These are phyloP conservation scores for Amiota mariae DNA, from an alignment of 2,888 invertebrate species.

Conservation along the genomic window DNA sequence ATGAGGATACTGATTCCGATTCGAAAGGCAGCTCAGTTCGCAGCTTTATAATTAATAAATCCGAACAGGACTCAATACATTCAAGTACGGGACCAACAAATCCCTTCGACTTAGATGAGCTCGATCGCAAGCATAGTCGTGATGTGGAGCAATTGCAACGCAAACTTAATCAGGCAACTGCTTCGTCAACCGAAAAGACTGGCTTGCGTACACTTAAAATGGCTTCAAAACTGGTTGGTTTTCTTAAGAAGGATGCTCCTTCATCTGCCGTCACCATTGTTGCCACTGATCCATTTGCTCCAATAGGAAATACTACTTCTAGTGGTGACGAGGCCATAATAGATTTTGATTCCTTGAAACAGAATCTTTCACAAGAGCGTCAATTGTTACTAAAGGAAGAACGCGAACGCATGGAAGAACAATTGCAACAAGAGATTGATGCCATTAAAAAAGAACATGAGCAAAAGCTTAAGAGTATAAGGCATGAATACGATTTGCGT, in stretches of 20 bases:
- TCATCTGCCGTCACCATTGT: background rate
- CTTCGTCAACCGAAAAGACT: slow-evolving; percentile 69
- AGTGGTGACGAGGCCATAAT: background rate
- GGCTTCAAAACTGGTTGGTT: slow-evolving; percentile 63
- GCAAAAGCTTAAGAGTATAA: slow-evolving; percentile 72
- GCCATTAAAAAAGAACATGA: slow-evolving; percentile 63
- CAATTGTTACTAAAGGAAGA: slow-evolving; percentile 74
- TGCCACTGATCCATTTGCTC: background rate
- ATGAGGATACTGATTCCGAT: slow-evolving; percentile 73
- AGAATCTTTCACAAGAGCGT: slow-evolving; percentile 72
- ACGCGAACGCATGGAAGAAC: slow-evolving; percentile 70
- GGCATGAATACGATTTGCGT: slow-evolving; percentile 69
- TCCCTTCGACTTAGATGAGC: slow-evolving; percentile 75
- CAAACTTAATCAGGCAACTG: slow-evolving; percentile 69
- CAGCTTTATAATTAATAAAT: slow-evolving; percentile 69
- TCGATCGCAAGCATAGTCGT: slow-evolving; percentile 61
- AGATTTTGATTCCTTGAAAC: slow-evolving; percentile 38
- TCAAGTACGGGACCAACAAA: slow-evolving; percentile 50
- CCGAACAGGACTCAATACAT: slow-evolving; percentile 74
- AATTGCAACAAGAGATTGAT: slow-evolving; percentile 66
- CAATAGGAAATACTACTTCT: background rate
- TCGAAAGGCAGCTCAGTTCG: slow-evolving; percentile 71
- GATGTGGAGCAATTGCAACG: slow-evolving; percentile 75
- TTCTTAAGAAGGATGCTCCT: slow-evolving; percentile 56
- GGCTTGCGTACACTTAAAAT: slow-evolving; percentile 59